Base-by-base conservation (phyloP, 2,113 vertebrate genomes). In the Sitta europaea region DNA sequence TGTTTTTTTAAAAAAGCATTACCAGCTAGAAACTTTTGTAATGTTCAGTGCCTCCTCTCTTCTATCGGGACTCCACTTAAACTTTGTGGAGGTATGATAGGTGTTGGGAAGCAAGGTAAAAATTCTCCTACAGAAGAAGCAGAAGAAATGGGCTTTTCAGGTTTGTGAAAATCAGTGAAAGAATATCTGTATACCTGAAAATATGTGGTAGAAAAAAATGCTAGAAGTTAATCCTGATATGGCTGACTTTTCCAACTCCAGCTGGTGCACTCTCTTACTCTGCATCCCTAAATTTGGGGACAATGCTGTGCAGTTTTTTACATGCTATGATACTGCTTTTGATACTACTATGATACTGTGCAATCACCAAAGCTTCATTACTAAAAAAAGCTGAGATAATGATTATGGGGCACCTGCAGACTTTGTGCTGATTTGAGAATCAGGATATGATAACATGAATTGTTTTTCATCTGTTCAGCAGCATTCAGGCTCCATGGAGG, bases 391-490 rank as follows among this genome's bases (percentile, higher is more conserved):
- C 77, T 55, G 70, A 77, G 88, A 42, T 77, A 85, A 75, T 48
- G 48, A 81, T 94, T 94, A 21, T 67, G 40, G 68, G 40, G 17
- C 18, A 36, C 66, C 94, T 54, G 43, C 66, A 95, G 74, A 36
- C 66, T 82, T 93, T 43, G 55, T 91, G 66, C 70, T 93, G 85
- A 40, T 87, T 92, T 79, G 62, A 90, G 70, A 47, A 61, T 84
- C 58, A 40, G 78, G 71, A 72, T 88, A 22, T 22, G 75, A 92
- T 95, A 79, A 66, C 3, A 0, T 94, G 94, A 95, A 57, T 95
- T 96, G 58, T 90, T 96, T 96, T 96, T 96, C 96, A 86, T 86
- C 36, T 82, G 66, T 92, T 96, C 93, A 96, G 94, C 93, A 96
- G 53, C 67, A 82, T 73, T 89, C 62, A 71, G 87, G n/a, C 91